Percentiles rank a stretch among this genome's conserved stretches.
phyloP scores from a whole-genome alignment of 2,113 vertebrate species.

The Panthera leo region DNA sequence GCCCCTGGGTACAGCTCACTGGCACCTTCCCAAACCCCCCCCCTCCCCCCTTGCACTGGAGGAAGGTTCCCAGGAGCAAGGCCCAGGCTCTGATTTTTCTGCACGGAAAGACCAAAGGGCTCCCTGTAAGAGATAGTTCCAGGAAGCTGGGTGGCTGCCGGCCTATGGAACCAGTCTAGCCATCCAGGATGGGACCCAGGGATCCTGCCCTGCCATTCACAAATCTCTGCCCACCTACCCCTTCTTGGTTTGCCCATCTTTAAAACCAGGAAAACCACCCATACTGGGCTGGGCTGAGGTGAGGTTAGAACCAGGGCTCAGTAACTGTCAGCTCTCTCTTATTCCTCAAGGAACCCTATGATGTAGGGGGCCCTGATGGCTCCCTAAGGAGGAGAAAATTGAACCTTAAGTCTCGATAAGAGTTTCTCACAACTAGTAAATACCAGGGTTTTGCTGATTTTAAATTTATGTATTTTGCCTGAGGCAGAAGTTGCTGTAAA shows the following conservation, averaged over 20 bases:
- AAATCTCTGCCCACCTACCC: neutral
- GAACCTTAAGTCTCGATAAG: neutral
- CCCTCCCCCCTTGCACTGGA: no score
- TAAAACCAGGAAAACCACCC: neutral
- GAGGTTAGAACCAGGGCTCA: neutral
- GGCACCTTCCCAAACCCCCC: neutral
- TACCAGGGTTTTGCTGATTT: constrained; percentile 6
- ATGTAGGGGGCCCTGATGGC: neutral
- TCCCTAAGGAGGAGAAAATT: neutral
- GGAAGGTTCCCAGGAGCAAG: neutral
- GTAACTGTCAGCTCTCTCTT: neutral
- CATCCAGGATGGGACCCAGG: neutral
- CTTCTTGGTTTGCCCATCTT: neutral
- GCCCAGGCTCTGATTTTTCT: neutral
- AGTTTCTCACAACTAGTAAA: constrained; percentile 27
- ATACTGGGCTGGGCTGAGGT: neutral
- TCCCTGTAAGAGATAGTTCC: neutral
- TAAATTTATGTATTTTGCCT: neutral
- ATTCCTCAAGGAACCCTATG: neutral
- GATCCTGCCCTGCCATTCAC: neutral
- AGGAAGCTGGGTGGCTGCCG: neutral
- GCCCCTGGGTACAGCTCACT: neutral
- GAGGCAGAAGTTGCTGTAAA: neutral
- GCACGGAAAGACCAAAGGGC: neutral
- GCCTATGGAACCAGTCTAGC: neutral